A percentile compares a stretch with the other conserved stretches of the same genome.
phyloP scores from a whole-genome alignment of 2,797 vertebrate species.

The Pelochelys cantorii region DNA sequence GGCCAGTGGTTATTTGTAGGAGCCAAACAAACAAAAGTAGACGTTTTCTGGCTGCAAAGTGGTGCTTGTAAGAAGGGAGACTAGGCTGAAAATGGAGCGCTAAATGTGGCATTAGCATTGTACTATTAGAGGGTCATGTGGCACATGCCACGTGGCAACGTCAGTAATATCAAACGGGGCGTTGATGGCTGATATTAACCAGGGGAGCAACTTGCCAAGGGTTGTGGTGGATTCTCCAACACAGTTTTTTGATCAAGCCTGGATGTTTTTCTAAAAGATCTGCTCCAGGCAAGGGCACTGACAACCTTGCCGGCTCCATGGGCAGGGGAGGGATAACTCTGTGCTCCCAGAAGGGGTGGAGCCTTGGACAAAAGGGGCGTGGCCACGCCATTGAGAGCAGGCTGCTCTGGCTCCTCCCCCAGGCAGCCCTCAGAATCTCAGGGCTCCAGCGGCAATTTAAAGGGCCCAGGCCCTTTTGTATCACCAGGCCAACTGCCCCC shows the following conservation, averaged over 20 bases:
- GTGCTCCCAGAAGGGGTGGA: too few relatives aligned
- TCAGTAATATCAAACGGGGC: neutral
- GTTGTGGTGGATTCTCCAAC: neutral
- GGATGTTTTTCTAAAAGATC: neutral
- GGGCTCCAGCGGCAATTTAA: too few relatives aligned
- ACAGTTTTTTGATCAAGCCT: neutral
- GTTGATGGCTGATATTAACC: neutral
- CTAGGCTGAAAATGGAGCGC: neutral
- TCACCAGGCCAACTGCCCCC: too few relatives aligned
- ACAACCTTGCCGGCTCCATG: too few relatives aligned
- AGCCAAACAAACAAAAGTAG: neutral
- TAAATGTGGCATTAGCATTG: neutral
- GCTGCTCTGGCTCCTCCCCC: too few relatives aligned
- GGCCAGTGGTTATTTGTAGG: neutral
- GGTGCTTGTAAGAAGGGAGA: neutral
- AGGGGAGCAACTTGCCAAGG: neutral
- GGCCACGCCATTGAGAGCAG: too few relatives aligned
- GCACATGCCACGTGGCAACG: neutral
- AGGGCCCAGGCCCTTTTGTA: too few relatives aligned
- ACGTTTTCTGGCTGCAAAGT: neutral
- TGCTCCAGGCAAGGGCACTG: neutral
- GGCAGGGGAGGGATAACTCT: too few relatives aligned
- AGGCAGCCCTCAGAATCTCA: too few relatives aligned
- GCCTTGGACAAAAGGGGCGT: too few relatives aligned
- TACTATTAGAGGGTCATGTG: neutral